These are phyloP conservation scores for Pseudomyrmex concolor DNA, from an alignment of 1,140 invertebrate species.

Conservation along the genomic window DNA sequence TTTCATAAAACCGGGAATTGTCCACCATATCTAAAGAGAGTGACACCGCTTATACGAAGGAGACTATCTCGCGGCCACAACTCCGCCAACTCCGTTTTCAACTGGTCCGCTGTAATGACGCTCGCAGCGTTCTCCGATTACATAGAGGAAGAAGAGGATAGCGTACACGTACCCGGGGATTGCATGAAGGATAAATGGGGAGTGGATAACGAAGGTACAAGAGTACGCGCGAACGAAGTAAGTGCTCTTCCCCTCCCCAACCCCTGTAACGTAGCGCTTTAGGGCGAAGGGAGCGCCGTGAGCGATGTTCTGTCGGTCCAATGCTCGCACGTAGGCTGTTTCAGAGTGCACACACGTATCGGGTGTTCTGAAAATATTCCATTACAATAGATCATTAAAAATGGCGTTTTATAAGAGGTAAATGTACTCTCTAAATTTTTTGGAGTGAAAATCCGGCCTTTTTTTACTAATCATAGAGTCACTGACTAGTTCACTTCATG, in stretches of 20 bases:
- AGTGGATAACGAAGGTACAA: conserved; percentile 83
- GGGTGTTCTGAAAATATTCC: conserved; percentile 24
- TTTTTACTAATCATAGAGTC: no score
- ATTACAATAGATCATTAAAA: not conserved
- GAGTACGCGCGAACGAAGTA: conserved; percentile 78
- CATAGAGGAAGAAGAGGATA: conserved; percentile 69
- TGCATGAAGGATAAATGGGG: conserved; percentile 79
- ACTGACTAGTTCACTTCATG: no score
- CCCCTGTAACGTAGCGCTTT: conserved; percentile 73
- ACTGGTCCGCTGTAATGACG: conserved; percentile 73
- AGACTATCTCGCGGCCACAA: conserved; percentile 57
- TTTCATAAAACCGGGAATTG: conserved; percentile 65
- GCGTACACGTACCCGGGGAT: conserved; percentile 67
- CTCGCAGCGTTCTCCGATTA: conserved; percentile 78
- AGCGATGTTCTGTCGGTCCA: conserved; percentile 80
- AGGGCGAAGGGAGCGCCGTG: conserved; percentile 78
- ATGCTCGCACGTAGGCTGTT: conserved; percentile 72
- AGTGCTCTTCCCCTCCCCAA: conserved; percentile 70
- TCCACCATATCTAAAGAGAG: conserved; percentile 41
- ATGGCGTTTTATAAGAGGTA: not conserved
- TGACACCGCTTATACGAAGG: conserved; percentile 42
- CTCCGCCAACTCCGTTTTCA: conserved; percentile 65
- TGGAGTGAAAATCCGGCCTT: no score
- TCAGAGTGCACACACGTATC: conserved; percentile 50
- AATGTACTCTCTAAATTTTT: no score